These are phyloP conservation scores for Agapornis roseicollis DNA, from an alignment of 2,113 vertebrate genomes.

Conservation along the genomic window DNA sequence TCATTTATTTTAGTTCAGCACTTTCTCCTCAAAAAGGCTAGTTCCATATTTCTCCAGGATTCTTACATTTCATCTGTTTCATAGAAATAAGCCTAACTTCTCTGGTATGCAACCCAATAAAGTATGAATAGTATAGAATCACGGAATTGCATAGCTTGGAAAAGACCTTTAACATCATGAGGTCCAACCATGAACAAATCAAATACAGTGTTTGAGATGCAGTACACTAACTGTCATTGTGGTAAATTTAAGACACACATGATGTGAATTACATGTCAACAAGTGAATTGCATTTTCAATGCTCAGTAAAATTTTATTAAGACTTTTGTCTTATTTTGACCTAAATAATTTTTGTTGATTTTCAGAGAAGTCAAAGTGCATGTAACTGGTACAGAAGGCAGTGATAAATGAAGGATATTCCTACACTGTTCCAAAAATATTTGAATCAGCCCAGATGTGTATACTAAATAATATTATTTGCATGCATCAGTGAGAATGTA, in stretches of 20 bases:
- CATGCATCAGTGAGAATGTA: not conserved
- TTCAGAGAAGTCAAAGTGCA: not conserved
- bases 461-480: not conserved
- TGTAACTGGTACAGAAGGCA: not conserved
- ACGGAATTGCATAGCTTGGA: not conserved
- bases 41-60: conserved; percentile 26
- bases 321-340: not conserved
- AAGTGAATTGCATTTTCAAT: not conserved
- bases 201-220: not conserved
- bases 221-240: not conserved
- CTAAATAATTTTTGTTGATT: not conserved
- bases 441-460: not conserved
- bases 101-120: conserved; percentile 28
- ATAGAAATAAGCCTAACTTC: conserved; percentile 46
- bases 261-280: not conserved
- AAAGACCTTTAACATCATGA: not conserved
- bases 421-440: not conserved
- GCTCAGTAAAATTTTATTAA: not conserved
- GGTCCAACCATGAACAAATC: not conserved
- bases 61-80: conserved; percentile 32
- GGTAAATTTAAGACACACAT: conserved; percentile 6
- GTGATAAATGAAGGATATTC: not conserved
- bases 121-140: not conserved
- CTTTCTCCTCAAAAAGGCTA: conserved; percentile 28
- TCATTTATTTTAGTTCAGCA: conserved; percentile 5